Percentiles rank a stretch among this genome's conserved stretches.
Evolutionary conservation across 2,888 invertebrate genomes (phyloP).

Genomic region (Hydroisotoma schaefferi): DNA sequence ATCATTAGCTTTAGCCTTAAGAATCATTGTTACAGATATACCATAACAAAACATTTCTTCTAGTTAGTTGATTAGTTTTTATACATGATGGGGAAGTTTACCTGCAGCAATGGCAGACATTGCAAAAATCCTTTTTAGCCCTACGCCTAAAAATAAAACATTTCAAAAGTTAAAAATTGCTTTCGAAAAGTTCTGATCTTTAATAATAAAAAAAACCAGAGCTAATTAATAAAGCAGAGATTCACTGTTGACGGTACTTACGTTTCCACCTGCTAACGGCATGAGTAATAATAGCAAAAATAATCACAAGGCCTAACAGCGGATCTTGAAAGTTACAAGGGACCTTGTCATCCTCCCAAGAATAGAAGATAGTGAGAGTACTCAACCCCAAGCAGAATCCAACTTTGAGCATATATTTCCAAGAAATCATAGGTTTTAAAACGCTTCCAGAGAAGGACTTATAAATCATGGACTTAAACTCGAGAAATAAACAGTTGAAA

Average conservation of each 20-base stretch:
- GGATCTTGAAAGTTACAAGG: conserved; percentile 63
- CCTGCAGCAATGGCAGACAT: conserved; percentile 30
- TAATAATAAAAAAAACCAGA: no score
- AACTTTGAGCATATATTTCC: conserved; percentile 53
- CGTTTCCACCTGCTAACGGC: conserved; percentile 38
- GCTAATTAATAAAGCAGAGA: background rate
- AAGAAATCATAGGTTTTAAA: conserved; percentile 53
- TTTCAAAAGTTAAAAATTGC: no score
- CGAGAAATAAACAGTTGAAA: conserved; percentile 13
- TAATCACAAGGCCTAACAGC: conserved; percentile 59
- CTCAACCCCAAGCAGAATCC: conserved; percentile 55
- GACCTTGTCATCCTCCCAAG: conserved; percentile 58
- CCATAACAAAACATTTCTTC: no score
- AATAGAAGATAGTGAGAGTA: conserved; percentile 56
- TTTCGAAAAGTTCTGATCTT: no score
- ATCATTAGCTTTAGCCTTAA: no score
- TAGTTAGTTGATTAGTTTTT: conserved; percentile 6
- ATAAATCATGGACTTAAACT: conserved; percentile 15
- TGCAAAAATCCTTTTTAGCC: conserved; percentile 35
- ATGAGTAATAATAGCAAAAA: conserved; percentile 51
- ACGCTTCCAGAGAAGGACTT: conserved; percentile 5
- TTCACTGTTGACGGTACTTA: conserved; percentile 8
- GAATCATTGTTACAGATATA: no score
- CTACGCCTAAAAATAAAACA: conserved; percentile 24
- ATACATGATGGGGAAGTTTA: background rate